Percentiles rank a stretch among this genome's conserved stretches.
Conservation (phyloP, 2,888 invertebrate species). For the Polylopha cassiicola region DNA sequence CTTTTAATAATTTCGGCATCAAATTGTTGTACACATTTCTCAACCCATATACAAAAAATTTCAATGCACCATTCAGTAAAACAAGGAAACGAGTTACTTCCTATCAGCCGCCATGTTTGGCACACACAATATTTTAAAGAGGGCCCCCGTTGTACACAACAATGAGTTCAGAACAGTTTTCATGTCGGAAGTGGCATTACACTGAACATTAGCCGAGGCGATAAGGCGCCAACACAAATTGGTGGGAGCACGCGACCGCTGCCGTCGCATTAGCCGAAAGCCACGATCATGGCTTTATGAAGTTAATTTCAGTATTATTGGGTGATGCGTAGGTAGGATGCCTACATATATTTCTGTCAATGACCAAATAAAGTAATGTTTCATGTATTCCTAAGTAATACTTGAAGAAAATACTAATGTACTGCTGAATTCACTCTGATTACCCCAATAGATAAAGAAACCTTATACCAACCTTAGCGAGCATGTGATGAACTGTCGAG, state of each 20-base stretch:
- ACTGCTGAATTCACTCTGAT: no score
- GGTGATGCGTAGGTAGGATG: conserved; percentile 7
- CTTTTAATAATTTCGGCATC: no score
- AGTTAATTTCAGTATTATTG: conserved; percentile 25
- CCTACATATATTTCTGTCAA: conserved; percentile 2
- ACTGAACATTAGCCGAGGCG: conserved; percentile 67
- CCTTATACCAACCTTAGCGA: no score
- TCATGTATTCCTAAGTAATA: no score
- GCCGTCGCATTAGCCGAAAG: conserved; percentile 38
- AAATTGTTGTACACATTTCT: no score
- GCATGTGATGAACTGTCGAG: no score
- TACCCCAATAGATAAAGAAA: no score
- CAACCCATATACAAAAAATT: background rate
- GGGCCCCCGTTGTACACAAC: conserved; percentile 37
- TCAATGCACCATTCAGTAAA: conserved; percentile 1
- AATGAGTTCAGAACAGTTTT: conserved; percentile 62
- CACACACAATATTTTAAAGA: conserved; percentile 46
- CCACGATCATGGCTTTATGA: conserved; percentile 33
- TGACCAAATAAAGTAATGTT: no score
- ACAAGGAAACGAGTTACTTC: conserved; percentile 41
- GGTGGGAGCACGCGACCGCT: conserved; percentile 58
- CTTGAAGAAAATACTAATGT: no score
- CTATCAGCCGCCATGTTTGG: conserved; percentile 29
- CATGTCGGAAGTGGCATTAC: conserved; percentile 73
- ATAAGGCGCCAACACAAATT: conserved; percentile 71